Evolutionary conservation across 2,113 vertebrate genomes (phyloP).

Genomic region (Proterorhinus semilunaris): DNA sequence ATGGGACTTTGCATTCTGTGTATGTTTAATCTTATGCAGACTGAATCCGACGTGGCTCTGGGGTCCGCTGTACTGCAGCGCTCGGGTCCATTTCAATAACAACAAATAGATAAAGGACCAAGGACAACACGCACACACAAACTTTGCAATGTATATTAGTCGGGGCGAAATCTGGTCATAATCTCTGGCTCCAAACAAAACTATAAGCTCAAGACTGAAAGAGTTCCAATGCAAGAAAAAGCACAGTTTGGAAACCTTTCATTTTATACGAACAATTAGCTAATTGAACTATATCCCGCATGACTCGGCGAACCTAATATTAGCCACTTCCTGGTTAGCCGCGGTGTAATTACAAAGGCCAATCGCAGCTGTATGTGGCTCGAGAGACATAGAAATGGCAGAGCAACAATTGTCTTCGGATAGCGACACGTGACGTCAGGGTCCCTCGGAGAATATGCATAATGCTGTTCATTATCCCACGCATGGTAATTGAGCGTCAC

Average conservation of each 20-base stretch:
- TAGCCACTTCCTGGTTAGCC: conserved; percentile 5
- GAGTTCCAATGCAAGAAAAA: too few species aligned
- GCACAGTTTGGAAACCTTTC: too few species aligned
- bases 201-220: too few species aligned
- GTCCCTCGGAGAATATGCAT: conserved; percentile 13
- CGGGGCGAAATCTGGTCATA: too few species aligned
- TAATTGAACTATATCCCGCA: not conserved
- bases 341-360: conserved; percentile 6
- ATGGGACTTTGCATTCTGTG: conserved; percentile 12
- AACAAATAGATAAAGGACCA: conserved; percentile 35
- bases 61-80: conserved; percentile 24
- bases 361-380: conserved; percentile 8
- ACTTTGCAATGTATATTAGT: conserved; percentile 32
- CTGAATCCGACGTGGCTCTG: conserved; percentile 49
- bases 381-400: conserved; percentile 20
- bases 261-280: conserved; percentile 1
- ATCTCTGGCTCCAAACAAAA: too few species aligned
- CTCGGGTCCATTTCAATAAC: conserved; percentile 62
- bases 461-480: conserved; percentile 34
- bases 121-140: conserved; percentile 29
- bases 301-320: conserved; percentile 12
- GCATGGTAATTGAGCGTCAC: conserved; percentile 4
- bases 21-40: conserved; percentile 5
- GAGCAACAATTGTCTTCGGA: not conserved
- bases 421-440: conserved; percentile 4